These are phyloP conservation scores for Trissolcus japonicus DNA, from an alignment of 2,888 invertebrate genomes.

Conservation along the genomic window DNA sequence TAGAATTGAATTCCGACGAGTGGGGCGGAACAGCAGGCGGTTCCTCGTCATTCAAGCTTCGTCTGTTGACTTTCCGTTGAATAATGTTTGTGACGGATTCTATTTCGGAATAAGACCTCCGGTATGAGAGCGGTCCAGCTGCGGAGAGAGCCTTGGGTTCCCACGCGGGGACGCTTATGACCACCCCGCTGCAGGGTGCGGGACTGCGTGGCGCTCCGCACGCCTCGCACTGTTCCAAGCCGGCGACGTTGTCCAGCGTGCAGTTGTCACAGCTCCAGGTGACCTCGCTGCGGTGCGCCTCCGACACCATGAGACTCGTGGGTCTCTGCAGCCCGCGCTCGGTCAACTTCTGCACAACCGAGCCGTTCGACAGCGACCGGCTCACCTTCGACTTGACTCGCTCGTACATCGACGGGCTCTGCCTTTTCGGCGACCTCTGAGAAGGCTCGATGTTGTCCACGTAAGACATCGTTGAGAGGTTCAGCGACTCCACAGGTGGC, in stretches of 20 bases:
- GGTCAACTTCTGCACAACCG: constrained; percentile 80
- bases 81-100: constrained; percentile 73
- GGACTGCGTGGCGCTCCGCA: constrained; percentile 84
- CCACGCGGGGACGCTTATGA: constrained; percentile 77
- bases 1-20: constrained; percentile 72
- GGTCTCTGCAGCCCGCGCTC: constrained; percentile 78
- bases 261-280: constrained; percentile 85
- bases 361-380: constrained; percentile 82
- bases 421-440: constrained; percentile 77
- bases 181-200: constrained; percentile 75
- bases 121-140: constrained; percentile 72
- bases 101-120: constrained; percentile 76
- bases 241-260: constrained; percentile 84
- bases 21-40: constrained; percentile 79
- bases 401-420: constrained; percentile 77
- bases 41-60: constrained; percentile 78
- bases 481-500: constrained; percentile 70
- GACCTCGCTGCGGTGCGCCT: constrained; percentile 70
- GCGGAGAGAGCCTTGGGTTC: constrained; percentile 72
- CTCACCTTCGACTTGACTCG: constrained; percentile 79
- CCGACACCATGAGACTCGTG: constrained; percentile 80
- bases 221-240: constrained; percentile 83
- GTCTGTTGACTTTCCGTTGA: constrained; percentile 75
- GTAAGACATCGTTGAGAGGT: constrained; percentile 64
- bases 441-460: constrained; percentile 66